Conservation (phyloP, 2,888 invertebrate genomes). For the Chalcosyrphus nemorum region DNA sequence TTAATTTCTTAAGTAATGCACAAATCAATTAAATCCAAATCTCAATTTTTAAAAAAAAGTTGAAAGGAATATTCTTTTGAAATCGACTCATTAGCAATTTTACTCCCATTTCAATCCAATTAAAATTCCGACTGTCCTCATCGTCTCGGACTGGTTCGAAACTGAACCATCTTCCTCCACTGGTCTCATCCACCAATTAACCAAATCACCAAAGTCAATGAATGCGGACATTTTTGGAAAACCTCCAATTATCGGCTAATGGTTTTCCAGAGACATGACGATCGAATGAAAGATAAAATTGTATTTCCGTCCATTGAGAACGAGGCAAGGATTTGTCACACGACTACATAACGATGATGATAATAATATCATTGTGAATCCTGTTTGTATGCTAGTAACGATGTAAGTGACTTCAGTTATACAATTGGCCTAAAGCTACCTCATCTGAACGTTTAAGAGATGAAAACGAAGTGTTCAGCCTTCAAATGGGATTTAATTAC, state of each 20-base stretch:
- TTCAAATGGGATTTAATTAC: slow-evolving; percentile 22
- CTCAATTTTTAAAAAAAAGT: slow-evolving; percentile 2
- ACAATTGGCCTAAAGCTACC: slow-evolving; percentile 24
- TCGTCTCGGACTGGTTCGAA: neutral
- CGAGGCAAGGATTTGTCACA: slow-evolving; percentile 33
- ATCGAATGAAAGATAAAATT: slow-evolving; percentile 24
- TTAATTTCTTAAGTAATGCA: slow-evolving; percentile 20
- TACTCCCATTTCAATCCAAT: slow-evolving; percentile 56
- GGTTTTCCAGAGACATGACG: slow-evolving; percentile 12
- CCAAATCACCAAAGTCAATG: slow-evolving; percentile 38
- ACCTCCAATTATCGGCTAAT: slow-evolving; percentile 56
- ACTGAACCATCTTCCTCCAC: neutral
- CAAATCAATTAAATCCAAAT: slow-evolving; percentile 52
- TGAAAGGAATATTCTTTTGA: slow-evolving; percentile 24
- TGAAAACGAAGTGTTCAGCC: slow-evolving; percentile 10
- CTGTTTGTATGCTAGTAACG: slow-evolving; percentile 5
- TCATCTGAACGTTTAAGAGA: neutral
- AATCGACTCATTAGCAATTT: slow-evolving; percentile 46
- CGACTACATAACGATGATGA: slow-evolving; percentile 16
- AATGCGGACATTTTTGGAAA: slow-evolving; percentile 47
- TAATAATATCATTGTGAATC: neutral
- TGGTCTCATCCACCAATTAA: slow-evolving; percentile 45
- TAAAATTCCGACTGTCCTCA: slow-evolving; percentile 40
- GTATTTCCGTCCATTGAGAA: slow-evolving; percentile 36
- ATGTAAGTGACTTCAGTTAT: slow-evolving; percentile 7